phyloP scores from a whole-genome alignment of 2,113 vertebrate genomes.

The Columbina picui region DNA sequence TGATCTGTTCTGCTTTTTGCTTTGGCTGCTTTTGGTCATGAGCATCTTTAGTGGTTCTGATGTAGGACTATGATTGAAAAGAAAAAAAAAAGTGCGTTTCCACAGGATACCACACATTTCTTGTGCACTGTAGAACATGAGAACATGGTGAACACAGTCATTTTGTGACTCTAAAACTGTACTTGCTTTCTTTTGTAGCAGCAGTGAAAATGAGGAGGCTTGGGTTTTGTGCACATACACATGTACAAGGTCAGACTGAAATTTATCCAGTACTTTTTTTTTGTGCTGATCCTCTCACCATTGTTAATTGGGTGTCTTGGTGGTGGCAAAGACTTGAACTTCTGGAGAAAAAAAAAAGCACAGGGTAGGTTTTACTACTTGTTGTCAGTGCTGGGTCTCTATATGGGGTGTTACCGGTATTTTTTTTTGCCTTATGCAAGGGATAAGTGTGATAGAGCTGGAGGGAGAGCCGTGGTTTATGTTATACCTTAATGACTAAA shows the following conservation, averaged over 20 bases:
- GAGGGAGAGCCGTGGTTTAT: background rate
- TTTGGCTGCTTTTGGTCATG: background rate
- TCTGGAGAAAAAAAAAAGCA: no score
- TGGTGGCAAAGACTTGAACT: background rate
- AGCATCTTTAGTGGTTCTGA: background rate
- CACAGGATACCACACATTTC: accelerated
- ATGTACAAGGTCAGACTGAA: background rate
- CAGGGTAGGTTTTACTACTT: accelerated
- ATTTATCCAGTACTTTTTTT: accelerated
- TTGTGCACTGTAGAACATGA: background rate
- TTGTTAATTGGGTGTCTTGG: background rate
- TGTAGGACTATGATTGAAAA: background rate
- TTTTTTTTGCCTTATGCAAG: background rate
- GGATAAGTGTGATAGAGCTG: background rate
- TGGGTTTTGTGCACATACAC: accelerated
- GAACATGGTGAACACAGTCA: background rate
- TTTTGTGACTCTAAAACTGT: background rate
- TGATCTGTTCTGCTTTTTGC: background rate
- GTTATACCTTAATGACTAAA: background rate
- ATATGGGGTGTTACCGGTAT: background rate
- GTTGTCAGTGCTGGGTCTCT: background rate
- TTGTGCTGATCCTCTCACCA: background rate
- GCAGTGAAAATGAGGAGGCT: background rate
- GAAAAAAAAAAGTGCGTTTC: background rate
- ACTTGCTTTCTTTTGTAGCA: no score